Base-by-base conservation (phyloP, 1,140 invertebrate genomes). In the Hestina assimilis region DNA sequence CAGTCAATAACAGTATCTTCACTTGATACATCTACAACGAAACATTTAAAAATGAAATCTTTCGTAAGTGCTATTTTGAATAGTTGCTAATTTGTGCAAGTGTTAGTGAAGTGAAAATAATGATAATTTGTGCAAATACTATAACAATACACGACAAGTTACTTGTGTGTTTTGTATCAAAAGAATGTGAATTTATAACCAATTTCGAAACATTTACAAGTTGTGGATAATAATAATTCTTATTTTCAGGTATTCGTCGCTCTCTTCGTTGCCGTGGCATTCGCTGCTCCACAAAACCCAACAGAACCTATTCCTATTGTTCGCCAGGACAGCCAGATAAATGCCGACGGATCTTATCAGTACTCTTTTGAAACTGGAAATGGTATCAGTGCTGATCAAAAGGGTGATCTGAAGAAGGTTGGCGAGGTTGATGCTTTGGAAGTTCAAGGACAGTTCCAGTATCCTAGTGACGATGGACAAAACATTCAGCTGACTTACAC, bases 321-420 rank as follows among this genome's bases (percentile, higher is more conserved):
- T 0, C 69, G 75, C n/a, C 83, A 87, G 42, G 83, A 89, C 47
- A 80, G 78, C 64, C 73, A 87, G 51, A 75, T 87, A 28, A 88
- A 87, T 59, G 80, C 76, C 1, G 87, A 89, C 40, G 87, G 87
- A 38, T 86, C 83, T 4, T 89, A 89, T 52, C 76, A 83, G 53
- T 87, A 87, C 48, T 67, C 80, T 4, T 88, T 73, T 72, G 92
- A 93, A 77, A 91, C 92, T 8, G 93, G 89, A 2, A 94, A 95
- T 68, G 94, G 94, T 7, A 95, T 95, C 58, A 91, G 92, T 66
- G 92, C 90, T 0, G 81, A 93, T 67, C 93, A 95, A 79, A 89
- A 91, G 63, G 94, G 93, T 12, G 90, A 91, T 28, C 70, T 92
- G 48, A 93, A 92, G 76, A 92, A 92, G 61, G 87, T 91, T 48